Conservation (phyloP, 37 sponge, comb jelly and placozoan species). For the Hormiphora californensis region DNA sequence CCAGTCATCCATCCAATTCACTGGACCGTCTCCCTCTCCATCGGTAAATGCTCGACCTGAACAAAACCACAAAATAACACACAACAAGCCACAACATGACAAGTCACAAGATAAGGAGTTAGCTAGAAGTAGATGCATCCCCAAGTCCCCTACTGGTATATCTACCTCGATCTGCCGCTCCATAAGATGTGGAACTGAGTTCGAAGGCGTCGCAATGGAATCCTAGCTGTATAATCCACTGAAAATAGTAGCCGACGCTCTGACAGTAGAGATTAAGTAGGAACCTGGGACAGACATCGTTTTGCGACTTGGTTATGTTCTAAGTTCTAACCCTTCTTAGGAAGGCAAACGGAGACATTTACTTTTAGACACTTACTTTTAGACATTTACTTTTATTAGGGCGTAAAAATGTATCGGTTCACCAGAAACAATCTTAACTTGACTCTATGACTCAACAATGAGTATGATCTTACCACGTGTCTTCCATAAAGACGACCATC, state of each 20-base stretch:
- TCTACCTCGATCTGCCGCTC: constrained; percentile 28
- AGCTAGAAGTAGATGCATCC: background rate
- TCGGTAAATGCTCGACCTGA: background rate
- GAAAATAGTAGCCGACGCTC: constrained; percentile 17
- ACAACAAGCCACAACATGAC: background rate
- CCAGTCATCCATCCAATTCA: constrained; percentile 20
- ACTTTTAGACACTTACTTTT: too few relatives aligned
- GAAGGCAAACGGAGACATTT: too few relatives aligned
- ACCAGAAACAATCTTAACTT: too few relatives aligned
- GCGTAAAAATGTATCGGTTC: too few relatives aligned
- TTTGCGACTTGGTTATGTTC: background rate
- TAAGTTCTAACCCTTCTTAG: background rate
- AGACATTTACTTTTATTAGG: too few relatives aligned
- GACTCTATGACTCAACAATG: too few relatives aligned
- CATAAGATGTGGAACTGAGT: background rate
- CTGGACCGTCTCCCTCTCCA: constrained; percentile 30
- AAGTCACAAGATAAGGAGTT: background rate
- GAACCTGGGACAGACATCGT: too few relatives aligned
- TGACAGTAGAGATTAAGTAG: constrained; percentile 39
- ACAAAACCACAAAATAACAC: background rate
- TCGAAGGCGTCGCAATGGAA: constrained; percentile 42
- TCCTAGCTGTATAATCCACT: constrained; percentile 16
- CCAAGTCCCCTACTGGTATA: background rate
- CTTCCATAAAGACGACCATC: constrained; percentile 41
- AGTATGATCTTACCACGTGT: constrained; percentile 29